Evolutionary conservation across 92 coral and sea anemone genomes (phyloP).

Genomic region (Meandrina meandrites): DNA sequence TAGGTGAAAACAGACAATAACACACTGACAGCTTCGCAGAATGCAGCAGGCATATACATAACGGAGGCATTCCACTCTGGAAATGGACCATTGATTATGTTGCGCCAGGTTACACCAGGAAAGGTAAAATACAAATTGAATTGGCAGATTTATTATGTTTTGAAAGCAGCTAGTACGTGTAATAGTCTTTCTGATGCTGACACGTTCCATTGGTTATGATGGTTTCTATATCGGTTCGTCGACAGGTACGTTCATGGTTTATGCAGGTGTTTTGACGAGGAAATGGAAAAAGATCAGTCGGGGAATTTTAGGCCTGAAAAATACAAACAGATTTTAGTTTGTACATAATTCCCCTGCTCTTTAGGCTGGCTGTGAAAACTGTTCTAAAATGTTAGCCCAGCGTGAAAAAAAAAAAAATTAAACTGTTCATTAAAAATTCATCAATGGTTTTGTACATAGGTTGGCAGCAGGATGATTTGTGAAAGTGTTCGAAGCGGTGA

Average conservation of each 20-base stretch:
- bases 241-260: not conserved
- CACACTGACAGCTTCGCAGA: not conserved
- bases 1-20: constrained; percentile 10
- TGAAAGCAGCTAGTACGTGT: too few species aligned
- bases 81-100: constrained; percentile 29
- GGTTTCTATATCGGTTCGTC: too few species aligned
- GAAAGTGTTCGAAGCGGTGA: not conserved
- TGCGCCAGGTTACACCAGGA: constrained; percentile 49
- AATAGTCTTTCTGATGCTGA: too few species aligned
- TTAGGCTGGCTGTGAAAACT: too few species aligned
- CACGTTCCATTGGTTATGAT: too few species aligned
- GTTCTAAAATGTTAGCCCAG: not conserved
- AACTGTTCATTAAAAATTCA: not conserved
- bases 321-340: too few species aligned
- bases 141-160: not conserved
- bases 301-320: too few species aligned
- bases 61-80: not conserved
- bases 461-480: not conserved
- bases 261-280: too few species aligned
- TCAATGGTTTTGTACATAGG: not conserved
- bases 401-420: too few species aligned
- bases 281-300: too few species aligned
- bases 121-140: constrained; percentile 12
- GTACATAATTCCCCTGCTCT: too few species aligned
- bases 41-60: not conserved